A percentile compares a stretch with the other conserved stretches of the same genome.
Evolutionary conservation across 2,113 vertebrate genomes (phyloP).

Genomic region (Plecotus auritus): DNA sequence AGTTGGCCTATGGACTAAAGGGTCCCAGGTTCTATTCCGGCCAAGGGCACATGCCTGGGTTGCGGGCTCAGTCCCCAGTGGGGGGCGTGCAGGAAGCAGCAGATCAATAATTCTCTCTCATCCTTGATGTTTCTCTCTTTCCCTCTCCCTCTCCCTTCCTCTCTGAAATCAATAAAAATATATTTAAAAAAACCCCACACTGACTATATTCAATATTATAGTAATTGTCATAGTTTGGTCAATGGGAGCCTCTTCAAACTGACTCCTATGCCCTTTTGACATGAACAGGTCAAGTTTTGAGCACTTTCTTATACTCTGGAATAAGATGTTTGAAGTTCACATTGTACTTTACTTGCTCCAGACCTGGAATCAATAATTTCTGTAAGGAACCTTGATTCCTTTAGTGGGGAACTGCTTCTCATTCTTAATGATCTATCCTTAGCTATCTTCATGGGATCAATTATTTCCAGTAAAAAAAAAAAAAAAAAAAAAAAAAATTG

Average conservation of each 20-base stretch:
- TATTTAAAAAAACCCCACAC: background rate
- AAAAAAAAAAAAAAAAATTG: background rate
- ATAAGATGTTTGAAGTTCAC: background rate
- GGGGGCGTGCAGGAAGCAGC: too few relatives aligned
- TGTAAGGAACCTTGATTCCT: background rate
- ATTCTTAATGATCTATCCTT: background rate
- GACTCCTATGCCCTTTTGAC: background rate
- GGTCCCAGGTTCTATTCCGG: too few relatives aligned
- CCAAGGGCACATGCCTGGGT: too few relatives aligned
- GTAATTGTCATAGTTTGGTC: background rate
- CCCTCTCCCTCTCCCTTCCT: too few relatives aligned
- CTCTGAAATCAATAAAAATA: too few relatives aligned
- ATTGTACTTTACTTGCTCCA: background rate
- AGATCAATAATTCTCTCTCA: too few relatives aligned
- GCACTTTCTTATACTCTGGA: background rate
- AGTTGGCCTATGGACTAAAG: too few relatives aligned
- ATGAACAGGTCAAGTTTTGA: background rate
- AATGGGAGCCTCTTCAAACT: background rate
- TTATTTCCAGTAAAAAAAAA: conserved; percentile 1
- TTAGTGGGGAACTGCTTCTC: background rate
- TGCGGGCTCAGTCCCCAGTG: too few relatives aligned
- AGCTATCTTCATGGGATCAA: background rate
- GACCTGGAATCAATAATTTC: background rate
- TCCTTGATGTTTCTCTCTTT: too few relatives aligned
- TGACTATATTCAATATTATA: background rate